A percentile compares a stretch with the other conserved stretches of the same genome.
Evolutionary conservation across 2,797 vertebrate genomes (phyloP).

Genomic region (Dermochelys coriacea): DNA sequence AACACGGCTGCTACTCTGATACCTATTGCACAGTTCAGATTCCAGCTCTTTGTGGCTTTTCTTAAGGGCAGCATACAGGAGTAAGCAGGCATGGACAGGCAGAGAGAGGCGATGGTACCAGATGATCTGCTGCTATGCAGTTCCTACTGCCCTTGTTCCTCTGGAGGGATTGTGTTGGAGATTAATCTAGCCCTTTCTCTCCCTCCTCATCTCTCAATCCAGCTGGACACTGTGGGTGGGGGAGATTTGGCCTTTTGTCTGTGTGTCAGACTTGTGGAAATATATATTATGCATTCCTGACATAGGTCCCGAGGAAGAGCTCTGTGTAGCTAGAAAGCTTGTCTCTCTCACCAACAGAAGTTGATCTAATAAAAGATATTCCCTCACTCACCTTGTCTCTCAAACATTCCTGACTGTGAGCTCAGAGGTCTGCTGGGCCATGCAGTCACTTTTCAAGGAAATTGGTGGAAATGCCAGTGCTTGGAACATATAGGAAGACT

Average conservation of each 20-base stretch:
- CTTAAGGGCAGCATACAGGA: accelerated
- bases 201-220: accelerated
- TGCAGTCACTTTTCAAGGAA: neutral
- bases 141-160: neutral
- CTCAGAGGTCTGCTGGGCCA: neutral
- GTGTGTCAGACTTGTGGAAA: neutral
- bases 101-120: neutral
- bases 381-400: too few species aligned
- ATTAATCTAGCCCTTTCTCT: neutral
- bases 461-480: neutral
- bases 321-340: neutral
- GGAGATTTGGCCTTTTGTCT: neutral
- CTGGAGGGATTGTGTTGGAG: too few species aligned
- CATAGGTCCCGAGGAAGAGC: neutral
- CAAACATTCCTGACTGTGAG: too few species aligned
- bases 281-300: neutral
- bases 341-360: neutral
- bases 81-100: accelerated
- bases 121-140: neutral
- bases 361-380: neutral
- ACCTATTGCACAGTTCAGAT: neutral
- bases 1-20: too few species aligned
- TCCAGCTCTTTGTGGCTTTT: accelerated
- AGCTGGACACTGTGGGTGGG: neutral
- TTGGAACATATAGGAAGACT: accelerated